Conservation (phyloP, 2,113 vertebrate genomes). For the Sphyrna mokarran region DNA sequence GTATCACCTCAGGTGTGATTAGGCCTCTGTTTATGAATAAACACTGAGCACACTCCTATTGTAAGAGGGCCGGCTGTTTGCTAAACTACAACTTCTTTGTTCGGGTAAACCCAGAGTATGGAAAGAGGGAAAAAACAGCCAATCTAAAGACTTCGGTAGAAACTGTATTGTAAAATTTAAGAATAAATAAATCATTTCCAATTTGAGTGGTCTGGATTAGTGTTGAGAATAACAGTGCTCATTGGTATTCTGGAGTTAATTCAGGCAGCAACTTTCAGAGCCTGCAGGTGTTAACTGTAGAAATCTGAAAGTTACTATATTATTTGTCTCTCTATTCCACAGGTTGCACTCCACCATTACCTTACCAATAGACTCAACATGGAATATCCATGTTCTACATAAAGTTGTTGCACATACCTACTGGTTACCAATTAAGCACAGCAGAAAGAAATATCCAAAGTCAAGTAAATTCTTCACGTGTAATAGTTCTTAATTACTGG, state of each 20-base stretch:
- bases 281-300: no score
- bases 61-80: neutral
- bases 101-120: neutral
- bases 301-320: neutral
- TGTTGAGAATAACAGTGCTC: neutral
- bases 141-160: neutral
- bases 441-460: neutral
- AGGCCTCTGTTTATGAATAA: constrained; percentile 33
- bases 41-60: constrained; percentile 7
- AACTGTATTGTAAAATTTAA: no score
- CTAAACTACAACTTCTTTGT: constrained; percentile 28
- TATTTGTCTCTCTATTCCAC: neutral
- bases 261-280: neutral
- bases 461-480: no score
- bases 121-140: neutral
- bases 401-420: neutral
- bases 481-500: neutral
- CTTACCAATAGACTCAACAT: neutral
- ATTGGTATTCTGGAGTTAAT: neutral
- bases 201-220: neutral
- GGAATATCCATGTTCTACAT: neutral
- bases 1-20: constrained; percentile 19
- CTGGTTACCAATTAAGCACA: neutral
- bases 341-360: neutral
- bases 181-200: neutral